Conservation (phyloP, 2,888 invertebrate species). For the Fragum sueziense region DNA sequence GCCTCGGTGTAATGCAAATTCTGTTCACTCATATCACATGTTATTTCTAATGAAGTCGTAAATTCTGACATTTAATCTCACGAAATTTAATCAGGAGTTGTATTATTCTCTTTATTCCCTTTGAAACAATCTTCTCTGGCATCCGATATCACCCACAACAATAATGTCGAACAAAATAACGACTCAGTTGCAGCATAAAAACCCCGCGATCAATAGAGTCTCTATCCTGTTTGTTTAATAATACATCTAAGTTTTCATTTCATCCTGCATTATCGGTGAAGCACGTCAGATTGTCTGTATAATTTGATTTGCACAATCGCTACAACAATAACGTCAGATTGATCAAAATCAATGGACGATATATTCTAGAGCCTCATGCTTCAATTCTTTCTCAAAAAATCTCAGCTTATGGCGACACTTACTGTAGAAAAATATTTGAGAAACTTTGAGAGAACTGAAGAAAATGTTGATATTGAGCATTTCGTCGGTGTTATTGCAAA, state of each 20-base stretch:
- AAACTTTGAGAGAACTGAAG: too few species aligned
- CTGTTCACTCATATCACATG: conserved; percentile 11
- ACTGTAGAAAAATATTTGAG: too few species aligned
- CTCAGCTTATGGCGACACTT: too few species aligned
- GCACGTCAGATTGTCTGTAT: conserved; percentile 61
- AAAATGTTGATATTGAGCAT: too few species aligned
- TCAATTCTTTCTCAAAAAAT: too few species aligned
- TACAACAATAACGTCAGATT: conserved; percentile 57
- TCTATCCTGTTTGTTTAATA: conserved; percentile 56
- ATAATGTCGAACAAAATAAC: conserved; percentile 44
- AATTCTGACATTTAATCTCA: conserved; percentile 37
- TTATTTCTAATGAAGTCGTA: conserved; percentile 21
- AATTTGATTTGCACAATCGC: conserved; percentile 64
- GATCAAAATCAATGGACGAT: conserved; percentile 55
- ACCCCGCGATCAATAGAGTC: conserved; percentile 37
- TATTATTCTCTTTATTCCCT: conserved; percentile 45
- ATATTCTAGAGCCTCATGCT: conserved; percentile 44
- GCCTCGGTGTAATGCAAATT: conserved; percentile 22
- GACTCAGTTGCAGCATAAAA: conserved; percentile 45
- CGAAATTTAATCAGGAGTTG: conserved; percentile 34
- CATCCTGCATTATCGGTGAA: conserved; percentile 56
- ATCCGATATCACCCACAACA: conserved; percentile 41
- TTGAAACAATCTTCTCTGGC: conserved; percentile 28
- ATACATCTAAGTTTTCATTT: conserved; percentile 65
- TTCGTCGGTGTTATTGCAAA: too few species aligned